Conservation (phyloP, 1,140 invertebrate species). For the Homarus americanus region DNA sequence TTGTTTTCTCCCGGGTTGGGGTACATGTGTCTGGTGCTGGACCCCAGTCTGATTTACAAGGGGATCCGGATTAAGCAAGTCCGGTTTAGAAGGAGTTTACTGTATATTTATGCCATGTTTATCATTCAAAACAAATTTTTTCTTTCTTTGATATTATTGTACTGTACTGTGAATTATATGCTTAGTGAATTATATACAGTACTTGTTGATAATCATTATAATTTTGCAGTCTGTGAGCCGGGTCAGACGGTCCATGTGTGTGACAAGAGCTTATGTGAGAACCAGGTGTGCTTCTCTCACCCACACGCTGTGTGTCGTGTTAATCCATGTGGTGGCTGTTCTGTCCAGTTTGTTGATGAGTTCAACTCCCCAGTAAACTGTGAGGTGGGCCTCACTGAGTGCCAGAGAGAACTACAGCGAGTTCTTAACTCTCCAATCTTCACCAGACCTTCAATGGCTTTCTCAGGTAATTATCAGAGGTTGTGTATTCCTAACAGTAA, state of each 20-base stretch:
- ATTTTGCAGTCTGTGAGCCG: constrained; percentile 77
- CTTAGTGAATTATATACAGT: background rate
- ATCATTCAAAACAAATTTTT: no score
- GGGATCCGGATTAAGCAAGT: no score
- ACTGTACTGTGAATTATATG: no score
- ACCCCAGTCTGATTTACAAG: no score
- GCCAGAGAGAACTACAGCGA: constrained; percentile 77
- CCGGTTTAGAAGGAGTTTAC: no score
- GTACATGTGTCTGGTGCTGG: no score
- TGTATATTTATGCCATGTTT: no score
- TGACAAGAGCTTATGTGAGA: constrained; percentile 77
- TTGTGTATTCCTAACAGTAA: background rate
- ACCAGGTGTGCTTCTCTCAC: constrained; percentile 77
- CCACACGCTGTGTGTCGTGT: constrained; percentile 78
- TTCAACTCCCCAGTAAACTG: constrained; percentile 77
- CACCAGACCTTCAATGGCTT: constrained; percentile 37
- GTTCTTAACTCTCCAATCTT: constrained; percentile 73
- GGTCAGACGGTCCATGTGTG: constrained; percentile 78
- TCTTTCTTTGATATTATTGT: no score
- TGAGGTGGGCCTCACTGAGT: constrained; percentile 76
- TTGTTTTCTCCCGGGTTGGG: no score
- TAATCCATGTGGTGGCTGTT: constrained; percentile 79
- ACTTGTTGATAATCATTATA: background rate
- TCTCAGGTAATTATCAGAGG: constrained; percentile 47
- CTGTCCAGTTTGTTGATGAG: constrained; percentile 76